These are phyloP conservation scores for Ceratitis capitata DNA, from an alignment of 1,140 invertebrate species.

Conservation along the genomic window DNA sequence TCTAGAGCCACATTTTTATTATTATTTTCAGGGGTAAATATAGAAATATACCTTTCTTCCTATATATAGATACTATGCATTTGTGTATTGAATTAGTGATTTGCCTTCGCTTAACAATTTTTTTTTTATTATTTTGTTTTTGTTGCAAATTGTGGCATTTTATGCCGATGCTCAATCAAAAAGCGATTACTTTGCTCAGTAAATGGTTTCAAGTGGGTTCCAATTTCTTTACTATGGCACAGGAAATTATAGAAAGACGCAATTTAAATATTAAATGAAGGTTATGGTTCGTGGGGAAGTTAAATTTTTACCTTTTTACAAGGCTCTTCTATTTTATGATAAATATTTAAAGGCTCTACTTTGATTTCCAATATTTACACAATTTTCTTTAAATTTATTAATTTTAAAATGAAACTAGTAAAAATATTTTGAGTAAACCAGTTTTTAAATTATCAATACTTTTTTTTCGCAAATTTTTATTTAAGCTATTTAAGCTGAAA, in stretches of 20 bases:
- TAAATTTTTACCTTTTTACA: neutral
- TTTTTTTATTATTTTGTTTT: neutral
- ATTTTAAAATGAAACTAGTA: too few species aligned
- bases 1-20: neutral
- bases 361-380: too few species aligned
- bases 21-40: neutral
- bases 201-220: neutral
- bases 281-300: neutral
- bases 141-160: neutral
- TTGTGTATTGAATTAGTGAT: neutral
- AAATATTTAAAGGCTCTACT: too few species aligned
- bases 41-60: too few species aligned
- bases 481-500: too few species aligned
- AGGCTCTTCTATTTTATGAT: too few species aligned
- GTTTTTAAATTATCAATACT: too few species aligned
- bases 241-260: neutral
- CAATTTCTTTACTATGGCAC: neutral
- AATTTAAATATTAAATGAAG: neutral
- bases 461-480: too few species aligned
- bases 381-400: too few species aligned
- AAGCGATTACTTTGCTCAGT: neutral
- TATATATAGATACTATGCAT: too few species aligned
- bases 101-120: neutral
- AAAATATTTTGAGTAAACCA: too few species aligned
- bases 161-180: neutral